These are phyloP conservation scores for Botrylloides violaceus DNA, from an alignment of 23 tunicate genomes.

Conservation along the genomic window DNA sequence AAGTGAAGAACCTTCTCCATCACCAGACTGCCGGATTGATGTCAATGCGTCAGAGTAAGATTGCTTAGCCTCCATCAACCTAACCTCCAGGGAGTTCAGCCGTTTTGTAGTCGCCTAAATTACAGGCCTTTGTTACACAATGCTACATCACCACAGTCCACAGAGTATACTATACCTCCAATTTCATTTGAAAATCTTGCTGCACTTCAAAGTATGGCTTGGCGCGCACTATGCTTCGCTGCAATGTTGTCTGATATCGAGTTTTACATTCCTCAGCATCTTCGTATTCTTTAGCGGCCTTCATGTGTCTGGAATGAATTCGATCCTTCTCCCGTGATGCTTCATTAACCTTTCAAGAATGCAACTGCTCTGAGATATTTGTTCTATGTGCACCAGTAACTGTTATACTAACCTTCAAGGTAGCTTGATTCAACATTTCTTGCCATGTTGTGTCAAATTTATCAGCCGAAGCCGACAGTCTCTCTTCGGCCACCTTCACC, in stretches of 20 bases:
- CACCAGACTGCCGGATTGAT: slow-evolving; percentile 30
- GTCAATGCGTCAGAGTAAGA: slow-evolving; percentile 36
- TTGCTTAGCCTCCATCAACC: slow-evolving; percentile 71
- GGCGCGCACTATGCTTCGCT: slow-evolving; percentile 46
- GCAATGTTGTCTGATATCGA: slow-evolving; percentile 39
- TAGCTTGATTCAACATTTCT: slow-evolving; percentile 89
- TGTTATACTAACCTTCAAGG: slow-evolving; percentile 55
- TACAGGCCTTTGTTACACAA: not conserved
- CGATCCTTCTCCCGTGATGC: slow-evolving; percentile 70
- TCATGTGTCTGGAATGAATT: slow-evolving; percentile 51
- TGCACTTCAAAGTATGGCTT: slow-evolving; percentile 80
- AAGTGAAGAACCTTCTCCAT: slow-evolving; percentile 27
- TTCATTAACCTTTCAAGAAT: slow-evolving; percentile 54
- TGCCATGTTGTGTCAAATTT: slow-evolving; percentile 93
- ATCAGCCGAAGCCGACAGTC: slow-evolving; percentile 59
- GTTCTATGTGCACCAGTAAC: too few species aligned
- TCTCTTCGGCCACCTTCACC: slow-evolving; percentile 79
- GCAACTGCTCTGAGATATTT: not conserved
- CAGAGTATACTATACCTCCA: slow-evolving; percentile 45
- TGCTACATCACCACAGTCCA: not conserved
- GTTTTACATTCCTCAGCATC: slow-evolving; percentile 58
- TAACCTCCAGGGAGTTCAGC: slow-evolving; percentile 56
- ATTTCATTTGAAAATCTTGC: slow-evolving; percentile 71
- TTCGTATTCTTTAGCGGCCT: slow-evolving; percentile 60
- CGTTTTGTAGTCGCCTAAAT: slow-evolving; percentile 63